A percentile compares a stretch with the other conserved stretches of the same genome.
These are phyloP conservation scores for Tyrannus savana DNA, from an alignment of 2,113 vertebrate genomes.

Conservation along the genomic window DNA sequence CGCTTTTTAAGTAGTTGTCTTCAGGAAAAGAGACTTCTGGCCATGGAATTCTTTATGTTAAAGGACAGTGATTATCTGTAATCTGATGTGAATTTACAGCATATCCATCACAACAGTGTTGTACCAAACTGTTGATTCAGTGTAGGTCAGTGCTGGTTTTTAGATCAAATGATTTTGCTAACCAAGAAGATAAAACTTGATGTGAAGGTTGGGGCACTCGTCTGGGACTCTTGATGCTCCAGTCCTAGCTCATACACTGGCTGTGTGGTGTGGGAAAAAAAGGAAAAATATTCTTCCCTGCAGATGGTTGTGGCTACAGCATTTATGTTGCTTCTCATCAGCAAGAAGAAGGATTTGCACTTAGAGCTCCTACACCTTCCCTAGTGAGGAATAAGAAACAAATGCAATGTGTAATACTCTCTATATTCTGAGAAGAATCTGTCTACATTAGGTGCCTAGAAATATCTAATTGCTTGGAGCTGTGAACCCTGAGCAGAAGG, in stretches of 20 bases:
- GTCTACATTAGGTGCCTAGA: neutral
- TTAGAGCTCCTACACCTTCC: neutral
- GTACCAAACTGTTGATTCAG: neutral
- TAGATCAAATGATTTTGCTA: neutral
- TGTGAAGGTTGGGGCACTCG: accelerated
- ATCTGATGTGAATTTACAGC: neutral
- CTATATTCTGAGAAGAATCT: neutral
- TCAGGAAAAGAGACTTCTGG: neutral
- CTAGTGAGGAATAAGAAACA: neutral
- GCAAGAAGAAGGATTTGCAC: neutral
- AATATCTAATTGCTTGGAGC: neutral
- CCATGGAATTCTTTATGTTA: neutral
- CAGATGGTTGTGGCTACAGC: neutral
- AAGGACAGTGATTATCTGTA: neutral
- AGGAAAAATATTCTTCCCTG: neutral
- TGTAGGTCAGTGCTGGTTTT: neutral
- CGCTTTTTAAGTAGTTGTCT: neutral
- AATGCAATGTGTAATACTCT: neutral
- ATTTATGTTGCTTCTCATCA: neutral
- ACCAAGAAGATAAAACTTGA: neutral
- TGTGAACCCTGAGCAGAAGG: neutral
- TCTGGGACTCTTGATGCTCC: neutral
- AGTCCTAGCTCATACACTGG: neutral
- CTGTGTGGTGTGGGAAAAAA: neutral
- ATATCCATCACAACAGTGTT: neutral